Conservation (phyloP, 37 sponge, comb jelly and placozoan genomes). For the Theonella swinhoei region DNA sequence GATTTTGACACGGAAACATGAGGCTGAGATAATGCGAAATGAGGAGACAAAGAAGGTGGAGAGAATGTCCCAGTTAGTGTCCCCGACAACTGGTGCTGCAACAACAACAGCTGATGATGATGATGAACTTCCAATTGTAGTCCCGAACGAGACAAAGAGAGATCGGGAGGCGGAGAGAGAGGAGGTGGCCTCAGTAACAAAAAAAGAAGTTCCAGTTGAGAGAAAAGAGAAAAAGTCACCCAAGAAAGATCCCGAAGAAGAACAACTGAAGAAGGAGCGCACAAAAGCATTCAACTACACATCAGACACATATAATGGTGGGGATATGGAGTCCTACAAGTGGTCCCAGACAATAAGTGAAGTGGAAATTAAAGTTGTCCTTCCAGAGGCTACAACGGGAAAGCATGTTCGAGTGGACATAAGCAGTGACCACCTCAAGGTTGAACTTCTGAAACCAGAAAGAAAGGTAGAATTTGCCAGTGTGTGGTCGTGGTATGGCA, state of each 20-base stretch:
- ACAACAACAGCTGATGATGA: background rate
- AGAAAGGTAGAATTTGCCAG: conserved; percentile 11
- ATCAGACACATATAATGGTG: conserved; percentile 90
- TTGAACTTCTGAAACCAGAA: conserved; percentile 58
- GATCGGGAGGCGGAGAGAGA: background rate
- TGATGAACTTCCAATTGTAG: background rate
- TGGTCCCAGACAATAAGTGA: conserved; percentile 93
- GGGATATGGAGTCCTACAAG: conserved; percentile 75
- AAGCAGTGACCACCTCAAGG: conserved; percentile 68
- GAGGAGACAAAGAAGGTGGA: conserved; percentile 32
- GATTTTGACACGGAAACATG: conserved; percentile 63
- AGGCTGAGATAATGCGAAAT: conserved; percentile 46
- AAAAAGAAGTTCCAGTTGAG: background rate
- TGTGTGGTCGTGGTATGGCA: no score
- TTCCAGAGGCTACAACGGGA: conserved; percentile 72
- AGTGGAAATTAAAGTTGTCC: conserved; percentile 74
- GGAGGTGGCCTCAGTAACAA: background rate
- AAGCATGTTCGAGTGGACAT: conserved; percentile 85
- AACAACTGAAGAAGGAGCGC: background rate
- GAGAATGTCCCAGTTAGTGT: background rate
- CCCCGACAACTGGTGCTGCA: background rate
- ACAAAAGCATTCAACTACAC: conserved; percentile 9
- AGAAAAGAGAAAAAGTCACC: background rate
- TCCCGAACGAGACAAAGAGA: background rate
- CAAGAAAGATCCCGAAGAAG: background rate